Evolutionary conservation across 2,113 vertebrate genomes (phyloP), one percentile per base, ranked within the genome.

Genomic region (Microtus oregoni): DNA sequence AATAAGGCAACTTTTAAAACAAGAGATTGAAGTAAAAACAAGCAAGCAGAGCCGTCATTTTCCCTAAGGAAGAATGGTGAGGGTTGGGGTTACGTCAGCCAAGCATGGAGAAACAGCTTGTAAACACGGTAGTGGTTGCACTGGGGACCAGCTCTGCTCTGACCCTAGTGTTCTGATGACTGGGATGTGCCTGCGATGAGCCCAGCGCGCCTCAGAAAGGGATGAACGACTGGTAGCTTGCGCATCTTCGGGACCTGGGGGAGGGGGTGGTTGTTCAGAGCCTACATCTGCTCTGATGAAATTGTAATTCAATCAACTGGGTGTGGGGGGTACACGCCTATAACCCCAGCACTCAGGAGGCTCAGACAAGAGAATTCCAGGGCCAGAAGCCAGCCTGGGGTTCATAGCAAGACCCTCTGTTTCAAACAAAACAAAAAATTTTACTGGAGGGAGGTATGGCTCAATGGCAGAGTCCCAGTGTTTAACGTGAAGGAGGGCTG

Each of bases 51-150:
- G 30, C 2, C 35, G 3, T 91, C 94, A 35, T 15, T 50, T 13
- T 92, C 95, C 96, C 95, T 15, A 5, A 44, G 92, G 92, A 93
- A 68, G 35, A 41, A 73, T 20, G 30, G 8, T 30, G 86, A 17
- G 0, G 44, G 15, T 0, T 44, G 15, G 44, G 11, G 12, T 94
- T 41, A 82, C 82, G 17, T 92, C 95, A 97, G 85, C 91, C 81
- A 0, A 13, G 50, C 70, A 0, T 4, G 2, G 65, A 55, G 26
- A 38, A 70, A 32, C 1, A n/a, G 41, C 76, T 15, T 2, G 89
- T 78, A 77, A 95, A 89, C 86, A 79, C 15, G 0, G 14, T 32
- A 3, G 61, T 65, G 65, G 47, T 32, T 3, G 28, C 20, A 2
- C n/a, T 20, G 0, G 41, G 50, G 30, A 12, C 1, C 5, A 4